phyloP scores from a whole-genome alignment of 2,113 vertebrate species.

The Strix aluco region DNA sequence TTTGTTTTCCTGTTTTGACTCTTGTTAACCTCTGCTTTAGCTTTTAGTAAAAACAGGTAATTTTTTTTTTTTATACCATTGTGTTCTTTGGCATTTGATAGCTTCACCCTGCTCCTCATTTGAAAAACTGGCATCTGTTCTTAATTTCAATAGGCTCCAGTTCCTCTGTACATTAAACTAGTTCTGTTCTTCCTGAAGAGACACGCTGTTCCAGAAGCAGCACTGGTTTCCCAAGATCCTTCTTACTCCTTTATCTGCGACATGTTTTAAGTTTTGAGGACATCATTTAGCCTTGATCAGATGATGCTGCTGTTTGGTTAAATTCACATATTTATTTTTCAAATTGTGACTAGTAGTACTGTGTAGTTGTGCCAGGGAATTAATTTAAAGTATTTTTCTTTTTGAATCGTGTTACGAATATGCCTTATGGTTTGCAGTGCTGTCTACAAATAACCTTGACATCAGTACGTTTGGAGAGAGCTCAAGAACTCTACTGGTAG shows the following conservation, averaged over 20 bases:
- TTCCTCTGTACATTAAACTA: not conserved
- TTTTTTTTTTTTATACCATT: not conserved
- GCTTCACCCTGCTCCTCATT: not conserved
- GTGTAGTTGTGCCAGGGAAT: not conserved
- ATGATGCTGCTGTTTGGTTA: not conserved
- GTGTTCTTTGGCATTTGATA: not conserved
- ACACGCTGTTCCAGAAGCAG: not conserved
- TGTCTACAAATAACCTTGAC: not conserved
- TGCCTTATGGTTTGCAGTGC: not conserved
- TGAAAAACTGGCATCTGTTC: not conserved
- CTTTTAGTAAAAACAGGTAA: not conserved
- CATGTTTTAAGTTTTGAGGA: not conserved
- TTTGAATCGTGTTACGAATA: not conserved
- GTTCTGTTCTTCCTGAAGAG: not conserved
- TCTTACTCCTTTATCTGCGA: not conserved
- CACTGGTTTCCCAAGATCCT: not conserved
- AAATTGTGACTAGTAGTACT: not conserved
- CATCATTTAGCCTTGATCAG: not conserved
- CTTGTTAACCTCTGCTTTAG: not conserved
- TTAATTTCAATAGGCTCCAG: not conserved
- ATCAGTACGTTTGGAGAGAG: not conserved
- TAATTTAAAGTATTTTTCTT: not conserved
- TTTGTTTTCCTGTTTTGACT: not conserved
- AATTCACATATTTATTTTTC: not conserved
- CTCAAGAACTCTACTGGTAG: not conserved